Percentiles rank a stretch among this genome's conserved stretches.
phyloP scores from a whole-genome alignment of 2,888 invertebrate species.

The Eurois occulta region DNA sequence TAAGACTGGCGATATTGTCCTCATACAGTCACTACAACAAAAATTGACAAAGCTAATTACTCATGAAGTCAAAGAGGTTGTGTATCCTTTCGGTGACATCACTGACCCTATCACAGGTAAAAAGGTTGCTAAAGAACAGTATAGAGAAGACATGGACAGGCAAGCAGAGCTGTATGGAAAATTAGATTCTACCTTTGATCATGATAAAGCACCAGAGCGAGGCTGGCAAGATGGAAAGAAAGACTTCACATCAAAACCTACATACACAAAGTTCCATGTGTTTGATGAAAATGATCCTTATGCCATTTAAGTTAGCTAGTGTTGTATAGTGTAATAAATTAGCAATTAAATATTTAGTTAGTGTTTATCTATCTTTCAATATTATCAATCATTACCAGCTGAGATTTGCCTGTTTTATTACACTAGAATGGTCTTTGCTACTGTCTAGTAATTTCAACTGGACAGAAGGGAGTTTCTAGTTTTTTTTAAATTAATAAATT shows the following conservation, averaged over 20 bases:
- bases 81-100: conserved; percentile 95
- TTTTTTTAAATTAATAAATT: no score
- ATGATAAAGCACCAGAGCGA: conserved; percentile 94
- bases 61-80: conserved; percentile 94
- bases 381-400: neutral
- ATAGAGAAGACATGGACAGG: conserved; percentile 94
- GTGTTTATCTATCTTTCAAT: conserved; percentile 15
- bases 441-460: neutral
- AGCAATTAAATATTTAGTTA: conserved; percentile 53
- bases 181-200: conserved; percentile 92
- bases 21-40: conserved; percentile 93
- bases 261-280: conserved; percentile 94
- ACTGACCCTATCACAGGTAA: conserved; percentile 96
- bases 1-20: conserved; percentile 95
- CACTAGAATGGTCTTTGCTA: neutral
- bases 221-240: conserved; percentile 95
- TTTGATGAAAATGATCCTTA: conserved; percentile 94
- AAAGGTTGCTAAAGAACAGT: conserved; percentile 93
- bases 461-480: neutral
- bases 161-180: conserved; percentile 93
- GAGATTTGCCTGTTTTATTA: neutral
- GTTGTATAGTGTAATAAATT: conserved; percentile 47
- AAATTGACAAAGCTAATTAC: conserved; percentile 94
- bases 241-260: conserved; percentile 95
- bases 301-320: conserved; percentile 88